Conservation (phyloP, 2,888 invertebrate genomes). For the Oscheius onirici region DNA sequence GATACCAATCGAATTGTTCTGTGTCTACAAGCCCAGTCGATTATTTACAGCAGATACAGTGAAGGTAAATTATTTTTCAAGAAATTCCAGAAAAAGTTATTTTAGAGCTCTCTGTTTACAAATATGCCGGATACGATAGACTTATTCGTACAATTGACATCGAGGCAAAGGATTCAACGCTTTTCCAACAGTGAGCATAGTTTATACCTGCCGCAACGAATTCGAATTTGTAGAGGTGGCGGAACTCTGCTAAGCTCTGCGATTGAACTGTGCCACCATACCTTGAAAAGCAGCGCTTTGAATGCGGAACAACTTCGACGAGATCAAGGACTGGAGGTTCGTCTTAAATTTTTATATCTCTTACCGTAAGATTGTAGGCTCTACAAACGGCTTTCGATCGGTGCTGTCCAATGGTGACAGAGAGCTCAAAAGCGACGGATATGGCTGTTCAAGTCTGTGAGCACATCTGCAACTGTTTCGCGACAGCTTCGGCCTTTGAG, state of each 20-base stretch:
- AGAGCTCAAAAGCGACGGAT: constrained; percentile 82
- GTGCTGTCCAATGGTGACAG: constrained; percentile 89
- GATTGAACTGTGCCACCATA: constrained; percentile 92
- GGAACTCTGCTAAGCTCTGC: constrained; percentile 86
- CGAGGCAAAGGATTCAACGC: constrained; percentile 89
- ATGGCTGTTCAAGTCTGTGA: constrained; percentile 82
- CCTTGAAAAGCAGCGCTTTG: constrained; percentile 91
- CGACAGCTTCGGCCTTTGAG: constrained; percentile 93
- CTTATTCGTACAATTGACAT: constrained; percentile 91
- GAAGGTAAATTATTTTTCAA: constrained; percentile 76
- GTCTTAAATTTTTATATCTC: not conserved
- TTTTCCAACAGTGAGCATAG: constrained; percentile 81
- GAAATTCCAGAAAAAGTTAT: not conserved
- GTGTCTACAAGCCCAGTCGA: constrained; percentile 75
- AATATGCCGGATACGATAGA: constrained; percentile 98
- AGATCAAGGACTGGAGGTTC: constrained; percentile 90
- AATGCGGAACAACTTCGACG: constrained; percentile 96
- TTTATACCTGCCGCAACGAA: constrained; percentile 57
- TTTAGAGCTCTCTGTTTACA: constrained; percentile 89
- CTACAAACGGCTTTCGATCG: constrained; percentile 90
- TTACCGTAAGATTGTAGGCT: constrained; percentile 73
- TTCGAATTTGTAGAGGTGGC: constrained; percentile 62
- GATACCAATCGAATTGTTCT: constrained; percentile 93
- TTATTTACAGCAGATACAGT: constrained; percentile 77
- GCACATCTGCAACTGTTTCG: constrained; percentile 89